Base-by-base conservation (phyloP, 2,113 vertebrate genomes). In the Buteo buteo region DNA sequence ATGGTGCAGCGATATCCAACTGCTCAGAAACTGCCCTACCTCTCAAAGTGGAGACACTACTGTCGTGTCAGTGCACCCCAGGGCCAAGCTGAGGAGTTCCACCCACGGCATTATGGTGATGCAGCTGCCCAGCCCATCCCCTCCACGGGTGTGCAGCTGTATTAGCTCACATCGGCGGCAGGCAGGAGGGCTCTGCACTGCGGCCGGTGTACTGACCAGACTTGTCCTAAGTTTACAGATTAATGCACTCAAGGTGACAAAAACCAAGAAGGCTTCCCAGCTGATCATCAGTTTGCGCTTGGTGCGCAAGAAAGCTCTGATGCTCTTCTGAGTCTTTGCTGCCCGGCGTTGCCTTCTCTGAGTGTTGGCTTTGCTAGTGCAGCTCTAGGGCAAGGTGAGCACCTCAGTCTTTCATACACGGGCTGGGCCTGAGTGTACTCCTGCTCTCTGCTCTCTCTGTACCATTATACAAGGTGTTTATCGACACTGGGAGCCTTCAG, bases 91-190 rank as follows among this genome's bases (percentile, higher is more conserved):
- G 49, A 65, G 50, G 70, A 82, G 42, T 34, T 70, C 14, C 19
- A 38, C 22, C 29, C 13, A 4, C 8, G 14, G 29, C 3, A 3
- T 50, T 40, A 22, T 0, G 1, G 28, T 47, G 44, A 42, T 19
- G 18, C 24, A 61, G 29, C 32, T 61, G 74, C 36, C 52, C 52
- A 73, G 59, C 10, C 13, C 5, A 24, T 31, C 22, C 7, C 7
- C 14, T 59, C 50, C 1, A 0, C 2, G 1, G 7, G 15, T 3
- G 0, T 5, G 29, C 1, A 6, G 25, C 55, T n/a, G 20, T 25
- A n/a, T 64, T 47, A 47, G 38, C 16, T 82, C 18, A 28, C 3
- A 1, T 45, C 13, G 11, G 34, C 5, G 1, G 24, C 6, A 50
- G 28, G 13, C 7, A 32, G 24, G 32, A 69, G 20, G 15, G 47